Evolutionary conservation across 2,797 vertebrate species (phyloP), one percentile per base, ranked within the genome.

Genomic region (Microcaecilia unicolor): DNA sequence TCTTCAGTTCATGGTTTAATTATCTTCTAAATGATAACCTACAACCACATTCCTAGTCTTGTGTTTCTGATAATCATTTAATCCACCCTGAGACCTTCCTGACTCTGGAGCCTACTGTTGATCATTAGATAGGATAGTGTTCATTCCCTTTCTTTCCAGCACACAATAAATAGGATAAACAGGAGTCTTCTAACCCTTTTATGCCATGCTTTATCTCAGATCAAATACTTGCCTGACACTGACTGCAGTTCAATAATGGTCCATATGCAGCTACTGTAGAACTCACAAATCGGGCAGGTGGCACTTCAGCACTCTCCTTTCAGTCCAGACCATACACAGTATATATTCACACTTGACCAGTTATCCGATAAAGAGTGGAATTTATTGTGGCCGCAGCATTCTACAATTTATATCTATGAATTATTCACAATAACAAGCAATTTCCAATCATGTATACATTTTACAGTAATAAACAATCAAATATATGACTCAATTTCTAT

Each of bases 201-300:
- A 18, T 28, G 5, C 27, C 21, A 4, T 15, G 11, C 37, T 61
- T 61, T 33, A 42, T 44, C 31, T 50, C 28, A 48, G 34, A 59
- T 58, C 61, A 53, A 59, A 46, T 10, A 14, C 11, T 59, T 35
- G 51, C 65, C 66, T 58, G 62, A 51, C n/a, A 71, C 71, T 33
- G 41, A 50, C 60, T 67, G 44, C 55, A 58, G 21, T 43, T 59
- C 28, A 12, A 53, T 77, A 58, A 56, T 43, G 20, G 57, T 49
- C 55, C 58, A 58, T 63, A 37, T 61, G 51, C 62, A 58, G 53
- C 61, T 65, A 36, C 67, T 66, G 44, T 41, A 69, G 61, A 72
- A 61, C 58, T 77, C 70, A 79, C n/a, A n/a, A n/a, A n/a, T n/a
- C n/a, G n/a, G n/a, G n/a, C n/a, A n/a, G n/a, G n/a, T n/a, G n/a